A percentile compares a stretch with the other conserved stretches of the same genome.
Conservation (phyloP, 2,113 vertebrate species). For the Hemibagrus wyckioides region DNA sequence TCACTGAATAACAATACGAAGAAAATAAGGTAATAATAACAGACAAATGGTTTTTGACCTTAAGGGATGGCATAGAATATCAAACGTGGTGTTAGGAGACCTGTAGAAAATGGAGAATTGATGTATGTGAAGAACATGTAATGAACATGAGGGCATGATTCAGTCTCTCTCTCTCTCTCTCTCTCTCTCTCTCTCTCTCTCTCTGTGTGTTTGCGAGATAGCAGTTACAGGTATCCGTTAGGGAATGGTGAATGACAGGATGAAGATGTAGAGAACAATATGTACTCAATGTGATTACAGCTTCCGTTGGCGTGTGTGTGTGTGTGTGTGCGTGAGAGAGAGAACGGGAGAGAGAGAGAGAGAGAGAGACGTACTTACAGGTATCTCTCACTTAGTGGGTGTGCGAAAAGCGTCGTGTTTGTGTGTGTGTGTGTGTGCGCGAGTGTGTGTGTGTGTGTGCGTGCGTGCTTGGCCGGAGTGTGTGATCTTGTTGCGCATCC, state of each 20-base stretch:
- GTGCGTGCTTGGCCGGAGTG: background rate
- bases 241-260: constrained; percentile 1
- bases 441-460: background rate
- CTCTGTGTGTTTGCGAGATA: constrained; percentile 4
- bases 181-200: no score
- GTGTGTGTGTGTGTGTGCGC: constrained; percentile 10
- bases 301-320: background rate
- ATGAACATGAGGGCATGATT: background rate
- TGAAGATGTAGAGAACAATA: constrained; percentile 25
- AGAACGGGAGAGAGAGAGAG: background rate
- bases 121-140: constrained; percentile 6
- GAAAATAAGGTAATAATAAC: background rate
- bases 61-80: background rate
- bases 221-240: constrained; percentile 33
- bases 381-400: constrained; percentile 31
- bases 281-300: constrained; percentile 35
- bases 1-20: background rate
- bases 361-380: constrained; percentile 17
- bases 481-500: constrained; percentile 36
- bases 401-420: constrained; percentile 14
- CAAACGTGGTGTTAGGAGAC: background rate
- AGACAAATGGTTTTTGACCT: background rate
- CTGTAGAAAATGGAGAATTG: background rate
- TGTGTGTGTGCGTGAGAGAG: constrained; percentile 9
- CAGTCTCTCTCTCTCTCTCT: no score